Evolutionary conservation across 2,888 invertebrate genomes (phyloP).

Genomic region (Arrhopalites spinosus): DNA sequence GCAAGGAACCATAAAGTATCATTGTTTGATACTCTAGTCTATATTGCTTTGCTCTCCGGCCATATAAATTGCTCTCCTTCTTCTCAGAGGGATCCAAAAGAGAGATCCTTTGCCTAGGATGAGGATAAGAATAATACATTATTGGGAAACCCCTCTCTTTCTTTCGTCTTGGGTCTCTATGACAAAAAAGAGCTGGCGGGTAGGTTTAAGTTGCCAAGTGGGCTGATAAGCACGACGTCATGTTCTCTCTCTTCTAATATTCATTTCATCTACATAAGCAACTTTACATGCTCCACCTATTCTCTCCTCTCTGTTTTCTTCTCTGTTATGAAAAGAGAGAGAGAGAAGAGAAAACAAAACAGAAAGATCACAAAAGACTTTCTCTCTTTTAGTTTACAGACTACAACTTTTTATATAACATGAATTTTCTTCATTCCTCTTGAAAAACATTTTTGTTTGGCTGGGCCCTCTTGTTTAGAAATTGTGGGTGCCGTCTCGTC

Average conservation of each 20-base stretch:
- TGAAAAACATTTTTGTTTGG: not conserved
- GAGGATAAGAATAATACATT: slow-evolving; percentile 40
- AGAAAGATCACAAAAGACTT: slow-evolving; percentile 28
- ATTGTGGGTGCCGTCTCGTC: too few relatives aligned
- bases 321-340: not conserved
- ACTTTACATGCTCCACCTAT: slow-evolving; percentile 1
- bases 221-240: slow-evolving; percentile 46
- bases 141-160: not conserved
- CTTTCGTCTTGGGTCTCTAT: not conserved
- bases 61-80: not conserved
- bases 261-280: slow-evolving; percentile 16
- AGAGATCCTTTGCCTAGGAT: too few relatives aligned
- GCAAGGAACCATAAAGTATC: not conserved
- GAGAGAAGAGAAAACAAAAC: not conserved
- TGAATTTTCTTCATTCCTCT: too few relatives aligned
- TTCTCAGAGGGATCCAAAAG: not conserved
- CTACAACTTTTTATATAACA: not conserved
- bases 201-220: slow-evolving; percentile 41
- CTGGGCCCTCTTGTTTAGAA: not conserved
- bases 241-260: slow-evolving; percentile 16
- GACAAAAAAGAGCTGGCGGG: slow-evolving; percentile 17
- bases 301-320: not conserved
- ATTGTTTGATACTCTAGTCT: not conserved
- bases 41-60: not conserved
- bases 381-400: not conserved